Evolutionary conservation across 2,113 vertebrate genomes (phyloP), one percentile per base, ranked within the genome.

Genomic region (Chloropsis cyanopogon): DNA sequence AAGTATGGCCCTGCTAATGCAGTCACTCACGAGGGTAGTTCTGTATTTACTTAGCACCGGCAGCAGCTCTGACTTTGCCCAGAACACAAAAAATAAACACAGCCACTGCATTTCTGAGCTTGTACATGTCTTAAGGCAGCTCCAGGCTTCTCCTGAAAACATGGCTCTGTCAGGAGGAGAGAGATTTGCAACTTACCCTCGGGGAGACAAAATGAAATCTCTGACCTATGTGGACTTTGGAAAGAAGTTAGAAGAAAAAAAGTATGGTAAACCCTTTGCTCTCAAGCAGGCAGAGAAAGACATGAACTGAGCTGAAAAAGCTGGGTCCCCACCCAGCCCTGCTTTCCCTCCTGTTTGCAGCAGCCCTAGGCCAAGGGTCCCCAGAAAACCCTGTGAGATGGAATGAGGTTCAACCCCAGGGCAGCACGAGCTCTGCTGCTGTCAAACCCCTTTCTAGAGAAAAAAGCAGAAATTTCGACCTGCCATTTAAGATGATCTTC

Each of bases 41-140:
- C 95, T 92, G 88, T 90, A 87, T 94, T 96, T 95, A 92, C 90
- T 96, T 91, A 94, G 93, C 78, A 87, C 75, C 52, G 26, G 94
- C 94, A 91, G 88, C 57, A 78, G 68, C 85, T 66, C 47, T 91
- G 35, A 50, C 68, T 91, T 73, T 88, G 87, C 92, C 95, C 95
- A 90, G 87, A 96, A 93, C 1, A 2, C 42, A 72, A 87, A 89
- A 90, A 95, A 82, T 92, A 95, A 95, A 95, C 95, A 94, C 29
- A 90, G 92, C 76, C 95, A 96, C 91, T 88, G 86, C 86, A 71
- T 78, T 95, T 94, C 82, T 95, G 79, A 93, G 92, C 79, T 93
- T 92, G 82, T 90, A 93, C 82, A 87, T 28, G 31, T 93, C 68
- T 86, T 80, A 69, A 93, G 90, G 79, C 79, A 94, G 95, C 88